phyloP scores from a whole-genome alignment of 2,113 vertebrate species.

The Pluvianellus socialis region DNA sequence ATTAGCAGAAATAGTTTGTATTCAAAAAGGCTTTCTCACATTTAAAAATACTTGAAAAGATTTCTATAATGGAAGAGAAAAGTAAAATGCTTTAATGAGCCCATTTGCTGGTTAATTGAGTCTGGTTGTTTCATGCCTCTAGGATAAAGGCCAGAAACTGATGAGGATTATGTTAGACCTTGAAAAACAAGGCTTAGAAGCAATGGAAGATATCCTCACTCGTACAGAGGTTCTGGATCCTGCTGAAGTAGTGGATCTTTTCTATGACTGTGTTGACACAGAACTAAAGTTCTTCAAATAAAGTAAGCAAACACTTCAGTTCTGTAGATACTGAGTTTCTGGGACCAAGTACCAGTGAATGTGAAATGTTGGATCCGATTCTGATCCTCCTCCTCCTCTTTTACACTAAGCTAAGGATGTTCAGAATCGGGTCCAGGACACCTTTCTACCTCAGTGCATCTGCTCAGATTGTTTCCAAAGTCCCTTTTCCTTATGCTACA shows the following conservation, averaged over 20 bases:
- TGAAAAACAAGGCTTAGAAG: conserved; percentile 83
- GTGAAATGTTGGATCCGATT: not conserved
- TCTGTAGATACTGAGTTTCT: conserved; percentile 39
- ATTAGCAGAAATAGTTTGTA: not conserved
- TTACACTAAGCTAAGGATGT: not conserved
- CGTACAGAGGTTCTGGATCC: conserved; percentile 72
- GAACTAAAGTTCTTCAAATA: conserved; percentile 87
- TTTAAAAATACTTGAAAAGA: not conserved
- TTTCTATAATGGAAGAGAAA: not conserved
- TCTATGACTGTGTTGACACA: conserved; percentile 86
- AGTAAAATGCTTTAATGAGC: not conserved
- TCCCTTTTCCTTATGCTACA: not conserved
- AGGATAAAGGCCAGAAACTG: conserved; percentile 78
- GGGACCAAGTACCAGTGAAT: not conserved
- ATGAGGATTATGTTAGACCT: conserved; percentile 79
- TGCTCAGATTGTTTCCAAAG: not conserved
- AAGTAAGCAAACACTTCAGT: conserved; percentile 62
- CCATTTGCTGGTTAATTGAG: conserved; percentile 9
- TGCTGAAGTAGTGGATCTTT: conserved; percentile 81
- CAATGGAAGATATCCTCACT: conserved; percentile 81
- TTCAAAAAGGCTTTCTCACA: not conserved
- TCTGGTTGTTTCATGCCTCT: not conserved
- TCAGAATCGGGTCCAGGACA: not conserved
- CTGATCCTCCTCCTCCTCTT: not conserved
- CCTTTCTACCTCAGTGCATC: not conserved